Evolutionary conservation across 1,140 invertebrate species (phyloP).

Genomic region (Heterodera carotae): DNA sequence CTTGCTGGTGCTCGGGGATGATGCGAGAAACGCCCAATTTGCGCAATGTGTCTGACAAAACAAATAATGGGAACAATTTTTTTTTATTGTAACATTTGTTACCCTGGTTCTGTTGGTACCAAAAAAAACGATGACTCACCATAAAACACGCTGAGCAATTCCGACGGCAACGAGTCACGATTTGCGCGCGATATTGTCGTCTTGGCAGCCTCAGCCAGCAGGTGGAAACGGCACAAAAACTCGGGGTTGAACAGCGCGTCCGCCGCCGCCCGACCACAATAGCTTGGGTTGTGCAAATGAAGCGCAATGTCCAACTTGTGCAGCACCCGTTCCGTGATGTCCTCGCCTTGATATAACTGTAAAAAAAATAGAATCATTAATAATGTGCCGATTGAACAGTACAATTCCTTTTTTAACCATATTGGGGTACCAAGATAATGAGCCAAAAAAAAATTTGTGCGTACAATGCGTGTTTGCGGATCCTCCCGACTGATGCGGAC

Average conservation of each 20-base stretch:
- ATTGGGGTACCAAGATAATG: neutral
- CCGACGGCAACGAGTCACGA: neutral
- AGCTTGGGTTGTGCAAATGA: slow-evolving; percentile 2
- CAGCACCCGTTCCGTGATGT: slow-evolving; percentile 12
- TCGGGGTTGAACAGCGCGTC: slow-evolving; percentile 12
- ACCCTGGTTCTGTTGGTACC: no score
- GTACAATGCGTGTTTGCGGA: neutral
- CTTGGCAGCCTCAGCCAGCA: neutral
- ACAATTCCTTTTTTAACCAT: neutral
- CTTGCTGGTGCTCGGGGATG: no score
- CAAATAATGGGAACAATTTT: no score
- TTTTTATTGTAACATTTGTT: no score
- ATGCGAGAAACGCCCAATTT: no score
- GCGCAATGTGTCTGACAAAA: no score
- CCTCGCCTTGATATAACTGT: neutral
- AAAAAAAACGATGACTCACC: neutral
- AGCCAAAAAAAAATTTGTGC: neutral
- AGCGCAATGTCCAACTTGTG: neutral
- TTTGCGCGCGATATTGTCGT: neutral
- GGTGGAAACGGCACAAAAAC: slow-evolving; percentile 6
- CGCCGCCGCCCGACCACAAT: slow-evolving; percentile 4
- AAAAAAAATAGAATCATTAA: neutral
- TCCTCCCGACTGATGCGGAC: neutral
- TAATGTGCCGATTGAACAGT: neutral
- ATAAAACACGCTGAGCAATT: neutral